Evolutionary conservation across 2,888 invertebrate genomes (phyloP).

Genomic region (Coelogynopora nodosa): DNA sequence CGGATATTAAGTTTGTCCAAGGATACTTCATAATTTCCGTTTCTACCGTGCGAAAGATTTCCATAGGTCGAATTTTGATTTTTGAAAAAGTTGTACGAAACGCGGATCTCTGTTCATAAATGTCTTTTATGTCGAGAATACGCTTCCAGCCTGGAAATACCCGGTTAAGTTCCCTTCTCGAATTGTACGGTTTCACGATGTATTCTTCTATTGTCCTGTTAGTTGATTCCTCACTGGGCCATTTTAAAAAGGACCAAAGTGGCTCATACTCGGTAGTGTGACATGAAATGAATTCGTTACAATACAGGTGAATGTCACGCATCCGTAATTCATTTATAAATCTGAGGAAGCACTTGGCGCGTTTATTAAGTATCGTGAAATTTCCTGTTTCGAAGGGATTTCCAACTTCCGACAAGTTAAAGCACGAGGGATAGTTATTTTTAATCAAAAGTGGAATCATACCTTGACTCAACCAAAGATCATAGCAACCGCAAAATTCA

Average conservation of each 20-base stretch:
- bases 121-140: background rate
- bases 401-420: background rate
- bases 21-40: background rate
- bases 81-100: background rate
- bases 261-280: background rate
- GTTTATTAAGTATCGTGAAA: background rate
- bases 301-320: background rate
- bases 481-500: background rate
- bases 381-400: background rate
- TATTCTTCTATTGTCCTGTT: background rate
- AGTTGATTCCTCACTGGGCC: background rate
- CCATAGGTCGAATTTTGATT: background rate
- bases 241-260: background rate
- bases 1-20: background rate
- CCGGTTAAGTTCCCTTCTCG: background rate
- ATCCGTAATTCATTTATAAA: background rate
- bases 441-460: background rate
- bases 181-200: background rate
- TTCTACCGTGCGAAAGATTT: background rate
- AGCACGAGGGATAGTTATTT: background rate
- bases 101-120: background rate
- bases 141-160: background rate
- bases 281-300: background rate
- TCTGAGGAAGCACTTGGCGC: background rate
- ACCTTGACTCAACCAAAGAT: background rate